Evolutionary conservation across 2,797 vertebrate species (phyloP), one percentile per base, ranked within the genome.

Genomic region (Falco concolor): DNA sequence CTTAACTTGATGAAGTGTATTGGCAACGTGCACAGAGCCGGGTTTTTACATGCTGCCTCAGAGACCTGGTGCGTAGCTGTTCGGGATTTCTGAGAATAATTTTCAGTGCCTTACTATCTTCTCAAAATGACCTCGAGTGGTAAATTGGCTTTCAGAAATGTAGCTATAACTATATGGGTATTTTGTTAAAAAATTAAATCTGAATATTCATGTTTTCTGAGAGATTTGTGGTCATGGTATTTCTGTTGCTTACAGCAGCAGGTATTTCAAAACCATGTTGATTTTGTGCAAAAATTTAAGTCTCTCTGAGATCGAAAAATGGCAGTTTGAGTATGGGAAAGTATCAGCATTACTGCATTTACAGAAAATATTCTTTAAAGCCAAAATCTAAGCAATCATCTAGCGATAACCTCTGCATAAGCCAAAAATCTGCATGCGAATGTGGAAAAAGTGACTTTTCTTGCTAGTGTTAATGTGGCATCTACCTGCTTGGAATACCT

Each of bases 1-100:
- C 84, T 96, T 68, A 19, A 86, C 90, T 91, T 93, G 97, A 96
- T 90, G 97, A 96, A 96, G 94, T 93, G 93, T 44, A 64, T 87
- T 95, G 75, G 93, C 95, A 96, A 42, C 63, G 8, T 0, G 18
- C 86, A 27, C 3, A 7, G 8, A 87, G 38, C 4, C 4, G 87
- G 54, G 40, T 90, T 36, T 45, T 82, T 27, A 82, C 27, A 1
- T 7, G 59, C 82, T 69, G 91, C 49, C 88, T 77, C 96, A 78
- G 65, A 47, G 73, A 79, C 70, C 73, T 38, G 79, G 90, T 54
- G 50, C 52, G 50, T 90, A 45, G 45, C 77, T 44, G 36, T n/a
- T 84, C 42, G 47, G 87, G 76, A 42, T 80, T 80, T 84, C 63
- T 9, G 34, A 60, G 78, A 70, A 54, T 47, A 95, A 5, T 78